These are phyloP conservation scores for Cuniculus paca DNA, from an alignment of 2,797 vertebrate genomes.

Conservation along the genomic window DNA sequence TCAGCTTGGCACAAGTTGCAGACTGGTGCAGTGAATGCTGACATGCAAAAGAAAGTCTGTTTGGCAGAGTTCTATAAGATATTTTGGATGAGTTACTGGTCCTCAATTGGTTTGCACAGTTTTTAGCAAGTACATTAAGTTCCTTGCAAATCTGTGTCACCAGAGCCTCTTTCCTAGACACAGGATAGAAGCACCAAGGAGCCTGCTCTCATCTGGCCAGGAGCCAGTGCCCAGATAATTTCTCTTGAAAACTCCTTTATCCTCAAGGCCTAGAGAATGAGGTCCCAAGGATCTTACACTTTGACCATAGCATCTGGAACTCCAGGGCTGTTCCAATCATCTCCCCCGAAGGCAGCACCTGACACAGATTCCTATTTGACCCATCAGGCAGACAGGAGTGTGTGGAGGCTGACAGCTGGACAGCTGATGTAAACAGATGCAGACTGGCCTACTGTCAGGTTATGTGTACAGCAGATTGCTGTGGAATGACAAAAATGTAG, in stretches of 20 bases:
- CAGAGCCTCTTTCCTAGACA: slow-evolving; percentile 40
- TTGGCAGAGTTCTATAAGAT: background rate
- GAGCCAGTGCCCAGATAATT: slow-evolving; percentile 44
- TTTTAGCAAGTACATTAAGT: slow-evolving; percentile 54
- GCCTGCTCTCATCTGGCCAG: background rate
- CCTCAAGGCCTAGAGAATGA: background rate
- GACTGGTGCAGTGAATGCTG: background rate
- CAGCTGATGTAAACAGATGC: slow-evolving; percentile 65
- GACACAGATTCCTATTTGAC: slow-evolving; percentile 5
- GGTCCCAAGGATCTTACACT: background rate
- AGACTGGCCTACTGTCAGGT: background rate
- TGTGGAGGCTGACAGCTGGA: slow-evolving; percentile 66
- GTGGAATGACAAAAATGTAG: slow-evolving; percentile 87
- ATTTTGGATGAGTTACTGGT: background rate
- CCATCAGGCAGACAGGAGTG: slow-evolving; percentile 42
- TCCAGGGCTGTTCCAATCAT: background rate
- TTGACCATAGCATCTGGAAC: slow-evolving; percentile 31
- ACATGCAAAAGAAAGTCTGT: background rate
- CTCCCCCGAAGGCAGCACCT: slow-evolving; percentile 1
- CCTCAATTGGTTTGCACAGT: background rate
- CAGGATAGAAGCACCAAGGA: slow-evolving; percentile 43
- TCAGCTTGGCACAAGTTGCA: background rate
- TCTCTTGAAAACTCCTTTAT: slow-evolving; percentile 49
- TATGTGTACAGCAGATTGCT: slow-evolving; percentile 50
- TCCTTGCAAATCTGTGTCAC: slow-evolving; percentile 60